Conservation (phyloP, 2,797 vertebrate species). For the Urophycis tenuis region DNA sequence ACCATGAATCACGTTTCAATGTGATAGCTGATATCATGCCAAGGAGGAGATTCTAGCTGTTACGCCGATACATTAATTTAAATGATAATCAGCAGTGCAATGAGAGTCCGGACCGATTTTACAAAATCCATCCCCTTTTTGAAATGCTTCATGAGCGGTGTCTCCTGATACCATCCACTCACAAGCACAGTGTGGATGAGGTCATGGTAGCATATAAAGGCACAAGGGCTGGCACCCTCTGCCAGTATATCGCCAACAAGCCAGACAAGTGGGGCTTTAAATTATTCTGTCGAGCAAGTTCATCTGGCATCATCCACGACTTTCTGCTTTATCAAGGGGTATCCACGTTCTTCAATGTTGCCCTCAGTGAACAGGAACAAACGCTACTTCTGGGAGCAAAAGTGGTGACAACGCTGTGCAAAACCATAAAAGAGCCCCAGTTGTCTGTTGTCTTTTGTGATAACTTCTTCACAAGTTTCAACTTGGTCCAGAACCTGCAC, state of each 20-base stretch:
- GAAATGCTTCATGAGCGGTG: constrained; percentile 28
- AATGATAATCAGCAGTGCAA: constrained; percentile 30
- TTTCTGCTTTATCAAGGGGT: constrained; percentile 31
- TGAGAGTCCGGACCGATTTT: constrained; percentile 27
- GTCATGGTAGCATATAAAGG: constrained; percentile 41
- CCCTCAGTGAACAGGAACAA: constrained; percentile 36
- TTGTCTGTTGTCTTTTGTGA: constrained; percentile 26
- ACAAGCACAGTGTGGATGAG: constrained; percentile 36
- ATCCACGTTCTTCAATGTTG: constrained; percentile 36
- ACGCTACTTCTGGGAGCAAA: constrained; percentile 25
- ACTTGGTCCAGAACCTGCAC: constrained; percentile 24
- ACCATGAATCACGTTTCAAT: constrained; percentile 20
- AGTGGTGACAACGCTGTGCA: constrained; percentile 30
- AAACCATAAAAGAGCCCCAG: constrained; percentile 16
- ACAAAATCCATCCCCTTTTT: constrained; percentile 26
- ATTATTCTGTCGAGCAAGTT: constrained; percentile 33
- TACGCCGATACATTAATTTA: too few species aligned
- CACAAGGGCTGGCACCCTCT: constrained; percentile 26
- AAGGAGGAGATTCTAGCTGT: constrained; percentile 30
- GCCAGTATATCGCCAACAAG: constrained; percentile 33
- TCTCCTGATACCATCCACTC: constrained; percentile 29
- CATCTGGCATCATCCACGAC: constrained; percentile 40
- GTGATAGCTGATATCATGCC: constrained; percentile 24
- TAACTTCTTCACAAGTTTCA: constrained; percentile 26
- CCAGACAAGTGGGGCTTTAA: constrained; percentile 38